Percentiles rank a stretch among this genome's conserved stretches.
phyloP scores from a whole-genome alignment of 2,888 invertebrate genomes.

The Augochlorella aurata region DNA sequence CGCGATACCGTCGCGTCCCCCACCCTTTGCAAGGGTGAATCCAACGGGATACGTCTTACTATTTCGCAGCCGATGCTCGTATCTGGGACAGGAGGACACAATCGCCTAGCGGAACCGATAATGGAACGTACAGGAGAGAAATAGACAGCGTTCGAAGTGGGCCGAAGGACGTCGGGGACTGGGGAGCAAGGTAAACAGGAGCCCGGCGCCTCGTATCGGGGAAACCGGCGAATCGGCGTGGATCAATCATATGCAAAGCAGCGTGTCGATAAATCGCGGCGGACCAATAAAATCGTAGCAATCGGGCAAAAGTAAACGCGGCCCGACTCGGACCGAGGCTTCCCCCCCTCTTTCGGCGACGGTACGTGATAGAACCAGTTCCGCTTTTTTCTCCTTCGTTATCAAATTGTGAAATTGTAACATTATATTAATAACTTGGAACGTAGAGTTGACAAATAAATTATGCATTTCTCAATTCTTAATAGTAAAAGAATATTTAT shows the following conservation, averaged over 20 bases:
- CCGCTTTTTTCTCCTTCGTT: constrained; percentile 46
- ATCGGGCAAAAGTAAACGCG: constrained; percentile 67
- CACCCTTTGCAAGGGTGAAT: no score
- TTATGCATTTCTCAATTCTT: no score
- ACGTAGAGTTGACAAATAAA: no score
- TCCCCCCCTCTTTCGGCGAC: no score
- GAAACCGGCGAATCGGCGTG: constrained; percentile 39
- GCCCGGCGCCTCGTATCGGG: neutral
- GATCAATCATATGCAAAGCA: constrained; percentile 71
- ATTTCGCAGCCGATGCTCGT: constrained; percentile 37
- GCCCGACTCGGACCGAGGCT: no score
- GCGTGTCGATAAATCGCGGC: constrained; percentile 66
- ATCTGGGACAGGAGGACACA: constrained; percentile 35
- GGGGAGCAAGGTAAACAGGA: neutral
- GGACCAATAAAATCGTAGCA: constrained; percentile 76
- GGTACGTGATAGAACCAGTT: neutral
- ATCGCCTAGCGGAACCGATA: constrained; percentile 22
- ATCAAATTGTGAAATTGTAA: no score
- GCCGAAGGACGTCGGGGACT: neutral
- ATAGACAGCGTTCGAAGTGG: neutral
- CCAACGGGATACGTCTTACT: constrained; percentile 31
- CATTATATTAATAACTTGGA: no score
- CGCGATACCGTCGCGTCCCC: constrained; percentile 3
- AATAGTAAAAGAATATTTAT: no score
- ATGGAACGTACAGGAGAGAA: constrained; percentile 12